Conservation (phyloP, 2,888 invertebrate genomes). For the Aphidoletes aphidimyza region DNA sequence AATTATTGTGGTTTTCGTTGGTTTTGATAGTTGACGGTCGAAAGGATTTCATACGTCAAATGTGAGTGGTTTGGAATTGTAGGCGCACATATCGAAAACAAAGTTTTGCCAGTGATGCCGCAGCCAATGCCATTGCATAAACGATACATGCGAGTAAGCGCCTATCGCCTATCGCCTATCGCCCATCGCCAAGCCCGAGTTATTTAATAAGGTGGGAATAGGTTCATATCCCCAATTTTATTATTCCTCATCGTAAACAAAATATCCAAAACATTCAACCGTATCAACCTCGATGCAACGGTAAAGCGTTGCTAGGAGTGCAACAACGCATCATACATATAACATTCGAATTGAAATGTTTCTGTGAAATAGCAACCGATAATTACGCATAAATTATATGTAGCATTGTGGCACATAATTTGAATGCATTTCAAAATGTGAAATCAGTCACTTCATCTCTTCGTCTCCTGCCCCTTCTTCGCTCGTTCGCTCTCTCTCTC, state of each 20-base stretch:
- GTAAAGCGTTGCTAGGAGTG: not conserved
- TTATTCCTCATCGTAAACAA: slow-evolving; percentile 41
- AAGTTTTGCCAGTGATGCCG: too few relatives aligned
- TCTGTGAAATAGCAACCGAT: slow-evolving; percentile 43
- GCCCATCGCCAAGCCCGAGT: not conserved
- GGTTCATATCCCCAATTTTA: slow-evolving; percentile 20
- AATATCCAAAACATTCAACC: slow-evolving; percentile 35
- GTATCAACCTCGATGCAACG: not conserved
- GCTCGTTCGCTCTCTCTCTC: not conserved
- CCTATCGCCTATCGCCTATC: too few relatives aligned
- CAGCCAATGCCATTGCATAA: too few relatives aligned
- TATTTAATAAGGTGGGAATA: slow-evolving; percentile 42
- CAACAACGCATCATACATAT: not conserved
- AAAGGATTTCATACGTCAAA: slow-evolving; percentile 31
- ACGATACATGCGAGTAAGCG: too few relatives aligned
- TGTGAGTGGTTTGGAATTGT: not conserved
- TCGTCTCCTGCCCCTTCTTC: not conserved
- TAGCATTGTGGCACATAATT: slow-evolving; percentile 37
- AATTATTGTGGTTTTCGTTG: slow-evolving; percentile 51
- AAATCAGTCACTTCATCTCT: slow-evolving; percentile 24
- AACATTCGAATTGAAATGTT: slow-evolving; percentile 21
- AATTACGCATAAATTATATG: slow-evolving; percentile 54
- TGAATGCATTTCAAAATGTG: slow-evolving; percentile 42
- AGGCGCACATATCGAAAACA: not conserved
- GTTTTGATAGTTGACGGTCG: slow-evolving; percentile 53